Conservation (phyloP, 2,797 vertebrate genomes). For the Falco rusticolus region DNA sequence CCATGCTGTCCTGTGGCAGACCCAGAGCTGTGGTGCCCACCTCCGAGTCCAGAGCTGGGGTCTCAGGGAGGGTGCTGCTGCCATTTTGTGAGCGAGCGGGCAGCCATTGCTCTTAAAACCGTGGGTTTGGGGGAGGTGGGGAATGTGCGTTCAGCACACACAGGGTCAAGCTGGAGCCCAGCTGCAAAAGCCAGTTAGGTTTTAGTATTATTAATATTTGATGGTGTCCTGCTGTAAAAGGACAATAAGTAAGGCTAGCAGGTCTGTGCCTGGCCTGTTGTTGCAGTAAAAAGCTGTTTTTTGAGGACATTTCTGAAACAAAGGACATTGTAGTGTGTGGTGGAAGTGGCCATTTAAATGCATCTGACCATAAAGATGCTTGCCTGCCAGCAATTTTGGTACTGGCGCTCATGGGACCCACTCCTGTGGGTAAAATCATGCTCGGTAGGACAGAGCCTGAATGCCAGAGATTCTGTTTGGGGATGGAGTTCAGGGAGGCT, state of each 20-base stretch:
- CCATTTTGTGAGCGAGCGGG: background rate
- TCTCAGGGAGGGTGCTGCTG: background rate
- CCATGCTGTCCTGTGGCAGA: background rate
- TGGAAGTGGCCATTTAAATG: slow-evolving; percentile 41
- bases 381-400: slow-evolving; percentile 22
- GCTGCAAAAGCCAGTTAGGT: background rate
- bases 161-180: background rate
- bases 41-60: accelerated
- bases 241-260: background rate
- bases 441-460: background rate
- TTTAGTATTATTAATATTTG: background rate
- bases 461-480: background rate
- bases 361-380: slow-evolving; percentile 38
- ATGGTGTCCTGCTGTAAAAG: background rate
- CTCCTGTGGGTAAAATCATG: background rate
- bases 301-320: slow-evolving; percentile 16
- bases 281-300: slow-evolving; percentile 8
- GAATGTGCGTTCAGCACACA: background rate
- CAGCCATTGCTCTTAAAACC: background rate
- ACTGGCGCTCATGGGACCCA: background rate
- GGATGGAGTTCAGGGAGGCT: slow-evolving; percentile 5
- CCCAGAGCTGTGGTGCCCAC: background rate
- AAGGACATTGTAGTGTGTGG: background rate
- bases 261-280: background rate
- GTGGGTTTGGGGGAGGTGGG: background rate